Base-by-base conservation (phyloP, 2,888 invertebrate genomes). In the Drosophila birchii region DNA sequence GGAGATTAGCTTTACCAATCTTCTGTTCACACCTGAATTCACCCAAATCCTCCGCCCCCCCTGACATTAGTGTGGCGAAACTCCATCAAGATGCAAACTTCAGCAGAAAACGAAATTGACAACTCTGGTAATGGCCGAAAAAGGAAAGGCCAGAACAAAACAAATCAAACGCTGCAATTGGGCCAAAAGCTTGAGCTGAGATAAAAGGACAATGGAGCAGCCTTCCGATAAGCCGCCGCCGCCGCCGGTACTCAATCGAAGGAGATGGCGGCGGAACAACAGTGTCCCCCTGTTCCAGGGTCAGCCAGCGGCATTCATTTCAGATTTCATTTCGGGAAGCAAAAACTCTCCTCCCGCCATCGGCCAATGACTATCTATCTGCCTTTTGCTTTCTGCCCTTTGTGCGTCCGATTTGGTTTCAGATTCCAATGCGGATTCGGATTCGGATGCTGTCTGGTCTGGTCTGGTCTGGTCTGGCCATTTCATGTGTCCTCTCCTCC, bases 291-390 rank as follows among this genome's bases (percentile, higher is more conserved):
- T 7, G 44, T 7, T 43, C 26, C 72, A 54, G 71, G 45, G 72
- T 71, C 61, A 55, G 51, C 72, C 55, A 32, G 54, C 49, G 75
- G 63, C 73, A 56, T 82, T 83, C 62, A 88, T 80, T 86, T 78
- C 75, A 74, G 78, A 83, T 88, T 88, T 78, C 88, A 75, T 79
- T 83, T 77, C 59, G 68, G 70, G 47, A 16, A 36, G 82, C 43
- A 66, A 51, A 64, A 66, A 41, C 41, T 63, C 41, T 63, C 64
- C 34, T 63, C 32, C 64, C 26, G 51, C 32, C 63, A 16, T 11
- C 32, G 32, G 34, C 80, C 77, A 78, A 77, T 79, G 88, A 73
- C 70, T 79, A 49, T 67, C 70, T 79, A 49, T 67, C 49, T 71
- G 79, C 60, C 84, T 44, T 75, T 84, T 79, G 79, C 57, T 60